Conservation (phyloP, 2,797 vertebrate genomes). For the Sebastes matsubarae region DNA sequence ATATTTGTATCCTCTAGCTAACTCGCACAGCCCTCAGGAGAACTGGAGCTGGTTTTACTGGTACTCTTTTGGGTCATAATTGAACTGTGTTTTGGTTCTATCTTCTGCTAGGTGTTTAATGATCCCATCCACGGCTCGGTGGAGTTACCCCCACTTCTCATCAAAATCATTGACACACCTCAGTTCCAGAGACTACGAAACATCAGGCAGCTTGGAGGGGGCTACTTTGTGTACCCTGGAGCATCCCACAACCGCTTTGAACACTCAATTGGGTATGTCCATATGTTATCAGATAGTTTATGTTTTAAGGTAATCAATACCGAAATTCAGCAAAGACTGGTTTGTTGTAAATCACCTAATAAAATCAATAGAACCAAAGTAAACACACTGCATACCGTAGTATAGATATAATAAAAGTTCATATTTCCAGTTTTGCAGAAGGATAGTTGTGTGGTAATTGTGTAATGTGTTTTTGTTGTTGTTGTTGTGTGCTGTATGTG, state of each 20-base stretch:
- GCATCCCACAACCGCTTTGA: conserved; percentile 86
- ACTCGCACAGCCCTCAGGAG: background rate
- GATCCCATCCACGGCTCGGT: conserved; percentile 96
- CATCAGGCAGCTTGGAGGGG: conserved; percentile 84
- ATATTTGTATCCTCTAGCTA: background rate
- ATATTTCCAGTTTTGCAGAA: background rate
- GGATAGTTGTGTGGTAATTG: background rate
- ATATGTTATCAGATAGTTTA: background rate
- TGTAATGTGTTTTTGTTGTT: background rate
- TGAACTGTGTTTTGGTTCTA: background rate
- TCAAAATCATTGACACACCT: conserved; percentile 92
- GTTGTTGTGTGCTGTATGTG: background rate
- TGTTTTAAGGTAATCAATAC: background rate
- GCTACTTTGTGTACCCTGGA: conserved; percentile 83
- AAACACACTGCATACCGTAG: background rate
- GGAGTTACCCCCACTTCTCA: conserved; percentile 90
- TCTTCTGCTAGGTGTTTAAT: conserved; percentile 84
- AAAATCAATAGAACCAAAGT: background rate
- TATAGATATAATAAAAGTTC: too few relatives aligned
- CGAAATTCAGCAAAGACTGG: background rate
- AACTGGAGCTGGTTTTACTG: background rate
- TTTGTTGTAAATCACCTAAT: background rate
- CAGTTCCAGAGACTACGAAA: conserved; percentile 84
- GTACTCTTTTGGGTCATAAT: background rate
- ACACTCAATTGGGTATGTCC: conserved; percentile 78